Conservation (phyloP, 2,888 invertebrate genomes). For the Itoplectis maculator region DNA sequence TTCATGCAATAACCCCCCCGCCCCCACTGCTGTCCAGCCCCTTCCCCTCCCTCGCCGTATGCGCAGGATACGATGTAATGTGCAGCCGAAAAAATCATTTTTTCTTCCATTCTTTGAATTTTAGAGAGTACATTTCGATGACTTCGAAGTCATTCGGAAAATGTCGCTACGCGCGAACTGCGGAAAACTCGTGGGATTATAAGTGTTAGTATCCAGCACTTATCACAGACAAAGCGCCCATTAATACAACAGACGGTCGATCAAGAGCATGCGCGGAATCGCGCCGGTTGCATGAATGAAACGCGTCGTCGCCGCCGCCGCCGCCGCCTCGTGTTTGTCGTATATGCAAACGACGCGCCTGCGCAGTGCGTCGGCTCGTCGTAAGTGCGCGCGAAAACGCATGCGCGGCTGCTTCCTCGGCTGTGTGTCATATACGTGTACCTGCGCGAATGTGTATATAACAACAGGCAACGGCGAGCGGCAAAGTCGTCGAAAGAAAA, state of each 20-base stretch:
- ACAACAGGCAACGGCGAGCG: slow-evolving; percentile 12
- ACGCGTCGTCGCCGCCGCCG: slow-evolving; percentile 59
- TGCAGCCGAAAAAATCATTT: too few species aligned
- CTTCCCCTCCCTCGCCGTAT: background rate
- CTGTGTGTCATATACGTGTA: background rate
- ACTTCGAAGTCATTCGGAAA: too few species aligned
- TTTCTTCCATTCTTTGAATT: too few species aligned
- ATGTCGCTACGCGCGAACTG: too few species aligned
- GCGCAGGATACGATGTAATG: slow-evolving; percentile 9
- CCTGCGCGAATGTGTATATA: slow-evolving; percentile 12
- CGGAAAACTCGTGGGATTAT: too few species aligned
- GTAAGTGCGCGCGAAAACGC: slow-evolving; percentile 14
- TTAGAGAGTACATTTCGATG: too few species aligned
- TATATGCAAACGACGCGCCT: background rate
- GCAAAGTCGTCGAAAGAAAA: slow-evolving; percentile 47
- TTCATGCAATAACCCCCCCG: background rate
- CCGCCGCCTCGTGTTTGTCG: slow-evolving; percentile 28
- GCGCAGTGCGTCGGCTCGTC: slow-evolving; percentile 1
- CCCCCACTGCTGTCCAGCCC: background rate
- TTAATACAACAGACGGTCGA: slow-evolving; percentile 18
- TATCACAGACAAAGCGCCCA: slow-evolving; percentile 1
- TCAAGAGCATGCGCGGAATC: slow-evolving; percentile 52
- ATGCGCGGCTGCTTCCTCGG: slow-evolving; percentile 33
- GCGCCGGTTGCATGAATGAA: slow-evolving; percentile 80
- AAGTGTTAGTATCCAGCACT: background rate